Evolutionary conservation across 2,113 vertebrate genomes (phyloP).

Genomic region (Thalassoma bifasciatum): DNA sequence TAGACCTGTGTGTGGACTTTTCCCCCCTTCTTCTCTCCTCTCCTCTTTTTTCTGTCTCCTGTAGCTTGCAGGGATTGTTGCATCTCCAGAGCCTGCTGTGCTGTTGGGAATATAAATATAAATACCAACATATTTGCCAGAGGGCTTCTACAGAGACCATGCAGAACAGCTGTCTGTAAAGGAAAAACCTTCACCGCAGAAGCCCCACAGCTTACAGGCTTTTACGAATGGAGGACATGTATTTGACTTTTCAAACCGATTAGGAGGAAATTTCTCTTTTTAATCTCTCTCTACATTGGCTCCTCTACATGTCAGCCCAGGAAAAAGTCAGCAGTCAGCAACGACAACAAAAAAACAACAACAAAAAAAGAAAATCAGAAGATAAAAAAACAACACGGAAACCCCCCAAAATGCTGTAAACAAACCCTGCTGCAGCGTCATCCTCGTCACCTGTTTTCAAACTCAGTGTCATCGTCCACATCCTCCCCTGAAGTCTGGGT

Average conservation of each 20-base stretch:
- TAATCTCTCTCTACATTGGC: constrained; percentile 16
- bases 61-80: constrained; percentile 46
- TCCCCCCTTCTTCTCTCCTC: not conserved
- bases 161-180: constrained; percentile 4
- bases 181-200: constrained; percentile 8
- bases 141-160: constrained; percentile 31
- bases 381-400: constrained; percentile 35
- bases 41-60: not conserved
- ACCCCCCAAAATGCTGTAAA: constrained; percentile 53
- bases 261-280: constrained; percentile 8
- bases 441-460: constrained; percentile 15
- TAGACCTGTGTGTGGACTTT: constrained; percentile 19
- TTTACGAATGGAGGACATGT: constrained; percentile 17
- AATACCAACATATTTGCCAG: constrained; percentile 51
- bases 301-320: not conserved
- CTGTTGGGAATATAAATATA: constrained; percentile 63
- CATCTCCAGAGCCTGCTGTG: constrained; percentile 53
- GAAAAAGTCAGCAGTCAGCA: constrained; percentile 27
- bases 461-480: constrained; percentile 12
- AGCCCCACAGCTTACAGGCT: constrained; percentile 18
- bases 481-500: constrained; percentile 29
- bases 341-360: not conserved
- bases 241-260: not conserved
- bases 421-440: constrained; percentile 29
- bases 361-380: constrained; percentile 20